Evolutionary conservation across 2,888 invertebrate genomes (phyloP).

Genomic region (Drosophila hamatofila): DNA sequence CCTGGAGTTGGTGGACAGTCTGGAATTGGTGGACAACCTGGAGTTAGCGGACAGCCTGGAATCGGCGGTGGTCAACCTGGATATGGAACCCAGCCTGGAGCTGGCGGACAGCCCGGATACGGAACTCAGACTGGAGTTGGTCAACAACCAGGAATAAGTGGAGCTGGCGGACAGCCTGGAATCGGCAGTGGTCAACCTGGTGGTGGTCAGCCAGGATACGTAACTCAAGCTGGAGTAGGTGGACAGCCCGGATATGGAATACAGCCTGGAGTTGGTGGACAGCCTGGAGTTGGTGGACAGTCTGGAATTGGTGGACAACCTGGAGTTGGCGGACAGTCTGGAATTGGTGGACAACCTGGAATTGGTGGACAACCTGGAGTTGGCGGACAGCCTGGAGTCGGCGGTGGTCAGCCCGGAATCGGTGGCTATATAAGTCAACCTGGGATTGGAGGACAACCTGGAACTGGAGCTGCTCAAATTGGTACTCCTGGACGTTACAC

Average conservation of each 20-base stretch:
- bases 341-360: constrained; percentile 2
- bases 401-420: constrained; percentile 3
- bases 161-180: constrained; percentile 10
- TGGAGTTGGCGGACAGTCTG: constrained; percentile 11
- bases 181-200: background rate
- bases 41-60: constrained; percentile 16
- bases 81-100: constrained; percentile 10
- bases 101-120: constrained; percentile 13
- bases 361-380: constrained; percentile 19
- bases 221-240: constrained; percentile 19
- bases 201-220: constrained; percentile 12
- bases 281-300: constrained; percentile 10
- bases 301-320: constrained; percentile 5
- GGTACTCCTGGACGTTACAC: constrained; percentile 55
- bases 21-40: constrained; percentile 1
- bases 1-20: constrained; percentile 9
- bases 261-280: background rate
- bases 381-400: background rate
- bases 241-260: background rate
- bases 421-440: constrained; percentile 15
- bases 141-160: background rate
- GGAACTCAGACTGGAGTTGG: constrained; percentile 15
- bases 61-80: constrained; percentile 1
- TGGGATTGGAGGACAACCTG: constrained; percentile 27
- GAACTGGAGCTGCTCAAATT: constrained; percentile 22